phyloP scores from a whole-genome alignment of 2,113 vertebrate species.

The Oceanodroma tethys region DNA sequence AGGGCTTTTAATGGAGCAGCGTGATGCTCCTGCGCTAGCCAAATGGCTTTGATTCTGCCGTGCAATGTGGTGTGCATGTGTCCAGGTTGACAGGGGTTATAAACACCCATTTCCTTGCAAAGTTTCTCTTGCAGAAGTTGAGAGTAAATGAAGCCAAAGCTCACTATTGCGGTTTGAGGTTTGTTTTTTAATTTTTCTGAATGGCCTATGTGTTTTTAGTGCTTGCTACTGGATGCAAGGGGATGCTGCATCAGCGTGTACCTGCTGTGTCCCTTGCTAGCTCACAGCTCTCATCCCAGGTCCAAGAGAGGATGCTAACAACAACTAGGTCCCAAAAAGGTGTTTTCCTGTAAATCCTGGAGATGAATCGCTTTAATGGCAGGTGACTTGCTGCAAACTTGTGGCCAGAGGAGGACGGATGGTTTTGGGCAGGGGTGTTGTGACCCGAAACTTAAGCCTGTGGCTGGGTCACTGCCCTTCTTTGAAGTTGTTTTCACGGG shows the following conservation, averaged over 20 bases:
- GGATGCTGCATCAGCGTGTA: not conserved
- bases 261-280: not conserved
- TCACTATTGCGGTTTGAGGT: not conserved
- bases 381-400: not conserved
- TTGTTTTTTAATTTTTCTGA: not conserved
- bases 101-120: not conserved
- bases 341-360: not conserved
- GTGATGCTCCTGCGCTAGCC: not conserved
- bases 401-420: not conserved
- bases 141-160: not conserved
- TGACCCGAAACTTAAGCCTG: constrained; percentile 51
- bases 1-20: not conserved
- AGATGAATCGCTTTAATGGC: not conserved
- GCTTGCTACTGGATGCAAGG: not conserved
- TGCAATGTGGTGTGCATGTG: not conserved
- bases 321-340: not conserved
- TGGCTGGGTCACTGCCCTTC: constrained; percentile 42
- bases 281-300: not conserved
- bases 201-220: not conserved
- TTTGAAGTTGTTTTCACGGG: constrained; percentile 54
- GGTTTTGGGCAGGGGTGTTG: constrained; percentile 17
- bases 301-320: not conserved
- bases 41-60: not conserved
- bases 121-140: not conserved
- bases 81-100: not conserved